Evolutionary conservation across 1,140 invertebrate species (phyloP), one percentile per base, ranked within the genome.

Genomic region (Zaprionus taronus): DNA sequence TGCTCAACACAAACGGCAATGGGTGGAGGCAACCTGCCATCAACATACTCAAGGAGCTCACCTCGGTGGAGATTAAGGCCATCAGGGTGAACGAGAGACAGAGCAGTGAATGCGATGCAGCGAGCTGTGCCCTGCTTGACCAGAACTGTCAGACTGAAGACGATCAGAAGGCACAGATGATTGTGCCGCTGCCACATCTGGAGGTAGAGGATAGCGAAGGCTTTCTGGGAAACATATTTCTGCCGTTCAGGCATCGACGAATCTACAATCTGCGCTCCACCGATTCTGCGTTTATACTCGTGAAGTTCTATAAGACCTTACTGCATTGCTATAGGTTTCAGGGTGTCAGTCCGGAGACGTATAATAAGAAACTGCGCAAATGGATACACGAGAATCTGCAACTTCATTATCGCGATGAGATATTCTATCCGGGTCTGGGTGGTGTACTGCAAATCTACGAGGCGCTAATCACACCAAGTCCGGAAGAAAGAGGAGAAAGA

Each of bases 1-100:
- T 75, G 17, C 77, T 93, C 5, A 93, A 93, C 38, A 93, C 92
- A 2, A 91, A 92, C 61, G 92, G 92, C 0, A 93, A 92, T 55
- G 84, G 83, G 17, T 93, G 92, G 92, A 62, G 57, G 6, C 31
- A 63, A 5, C 83, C 91, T 4, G 47, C 53, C 1, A 22, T 11
- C 1, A 75, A 92, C 24, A 71, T 92, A 24, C 53, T 91, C 3
- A 15, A 41, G 0, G 62, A 77, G 49, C 49, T 92, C 2, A 56
- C 75, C 17, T 24, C 20, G 0, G 41, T 69, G 2, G 53, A 47
- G 1, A 80, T 92, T 6, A 57, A 80, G 3, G 77, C 82, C 1
- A 17, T 92, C 1, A 58, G 65, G 11, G 17, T 80, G 22, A 34
- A 57, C n/a, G 41, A 31, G 22, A 15, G 20, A 9, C 22, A 55